Base-by-base conservation (phyloP, 2,888 invertebrate species). In the Troilus luridus region DNA sequence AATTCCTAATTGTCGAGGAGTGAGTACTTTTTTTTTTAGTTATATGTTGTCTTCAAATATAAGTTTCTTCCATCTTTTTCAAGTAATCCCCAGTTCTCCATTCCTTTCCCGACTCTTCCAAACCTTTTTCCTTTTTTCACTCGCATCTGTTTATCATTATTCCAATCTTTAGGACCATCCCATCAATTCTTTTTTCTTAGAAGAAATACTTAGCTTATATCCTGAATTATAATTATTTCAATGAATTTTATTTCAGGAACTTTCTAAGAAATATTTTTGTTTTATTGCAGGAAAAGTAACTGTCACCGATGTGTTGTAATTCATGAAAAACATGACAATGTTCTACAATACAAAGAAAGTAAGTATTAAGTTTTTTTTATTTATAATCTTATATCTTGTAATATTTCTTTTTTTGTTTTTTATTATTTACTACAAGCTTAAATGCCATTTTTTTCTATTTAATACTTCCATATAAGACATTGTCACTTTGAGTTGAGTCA, bases 341-440 rank as follows among this genome's bases (percentile, higher is more conserved):
- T 98, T 93, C 96, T 98, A 92, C 98, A 98, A 95, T 98, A 98
- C 95, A 98, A 98, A 96, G 98, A 98, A 96, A 98, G 98, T 98
- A 95, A 98, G 98, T 97, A 94, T 58, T 17, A 14, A 24, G 19
- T 67, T 64, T 64, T 64, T 9, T 10, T 64, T n/a, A 64, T 64
- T n/a, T 5, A 64, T 64, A 64, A 62, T 62, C 8, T 41, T 41
- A 41, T 21, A 62, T 62, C 10, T 64, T 8, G 10, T n/a, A 64
- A 64, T n/a, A 21, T 62, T 62, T 62, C 19, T 62, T 21, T n/a
- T 21, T 64, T 64, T 64, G 10, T 64, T 8, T 64, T 10, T 1
- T n/a, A n/a, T n/a, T 64, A n/a, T n/a, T 64, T 64, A 64, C 10
- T 64, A n/a, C n/a, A 64, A n/a, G n/a, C n/a, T 9, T 5, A 10